phyloP scores from a whole-genome alignment of 2,888 invertebrate genomes.

The Artemia sinica region DNA sequence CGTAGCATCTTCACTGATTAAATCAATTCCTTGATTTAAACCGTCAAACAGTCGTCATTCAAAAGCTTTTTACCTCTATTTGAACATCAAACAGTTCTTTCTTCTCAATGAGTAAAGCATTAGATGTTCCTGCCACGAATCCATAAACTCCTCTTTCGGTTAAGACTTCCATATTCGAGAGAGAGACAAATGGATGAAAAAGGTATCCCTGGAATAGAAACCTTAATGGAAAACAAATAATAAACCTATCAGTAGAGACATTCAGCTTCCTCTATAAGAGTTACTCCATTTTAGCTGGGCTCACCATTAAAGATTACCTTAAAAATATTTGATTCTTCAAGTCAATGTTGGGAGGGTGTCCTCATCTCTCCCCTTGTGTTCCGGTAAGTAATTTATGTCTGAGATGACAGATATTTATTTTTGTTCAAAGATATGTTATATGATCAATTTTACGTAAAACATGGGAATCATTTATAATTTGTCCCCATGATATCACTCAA shows the following conservation, averaged over 20 bases:
- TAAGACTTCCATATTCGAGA: conserved; percentile 82
- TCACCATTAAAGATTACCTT: neutral
- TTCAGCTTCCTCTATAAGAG: neutral
- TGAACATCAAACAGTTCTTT: conserved; percentile 77
- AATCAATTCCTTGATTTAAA: too few species aligned
- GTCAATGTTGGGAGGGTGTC: neutral
- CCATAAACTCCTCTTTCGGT: conserved; percentile 60
- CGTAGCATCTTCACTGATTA: too few species aligned
- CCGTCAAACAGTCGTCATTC: too few species aligned
- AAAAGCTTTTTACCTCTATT: conserved; percentile 46
- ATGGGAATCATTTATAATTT: too few species aligned
- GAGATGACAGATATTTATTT: too few species aligned
- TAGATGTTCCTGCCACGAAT: conserved; percentile 83
- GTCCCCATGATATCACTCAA: too few species aligned
- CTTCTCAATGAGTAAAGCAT: conserved; percentile 91
- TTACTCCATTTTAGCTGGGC: neutral
- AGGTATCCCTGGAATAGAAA: conserved; percentile 51
- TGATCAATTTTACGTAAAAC: too few species aligned
- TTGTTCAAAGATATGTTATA: too few species aligned
- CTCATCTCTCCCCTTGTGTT: too few species aligned
- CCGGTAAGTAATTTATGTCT: too few species aligned
- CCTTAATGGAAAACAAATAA: neutral
- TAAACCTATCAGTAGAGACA: neutral
- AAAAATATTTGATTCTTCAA: neutral
- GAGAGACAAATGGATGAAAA: conserved; percentile 83